Evolutionary conservation across 1,140 invertebrate genomes (phyloP).

Genomic region (Radopholus similis): DNA sequence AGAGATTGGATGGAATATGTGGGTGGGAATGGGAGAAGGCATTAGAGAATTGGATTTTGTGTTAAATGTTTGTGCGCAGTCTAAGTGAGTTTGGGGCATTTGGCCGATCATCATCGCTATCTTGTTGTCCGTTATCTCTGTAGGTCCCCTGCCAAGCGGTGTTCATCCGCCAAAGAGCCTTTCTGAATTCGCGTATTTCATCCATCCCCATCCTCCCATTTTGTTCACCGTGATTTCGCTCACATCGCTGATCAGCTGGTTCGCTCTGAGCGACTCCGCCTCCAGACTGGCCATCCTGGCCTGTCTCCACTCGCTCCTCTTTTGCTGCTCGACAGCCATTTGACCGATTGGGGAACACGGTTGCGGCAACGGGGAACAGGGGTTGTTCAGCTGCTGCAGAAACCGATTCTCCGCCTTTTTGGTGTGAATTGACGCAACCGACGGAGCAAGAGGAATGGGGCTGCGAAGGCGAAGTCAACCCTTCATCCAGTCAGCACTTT

Average conservation of each 20-base stretch:
- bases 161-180: no score
- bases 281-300: slow-evolving; percentile 33
- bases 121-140: no score
- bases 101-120: background rate
- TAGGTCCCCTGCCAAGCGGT: no score
- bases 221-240: slow-evolving; percentile 18
- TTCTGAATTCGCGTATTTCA: no score
- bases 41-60: no score
- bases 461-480: background rate
- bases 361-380: slow-evolving; percentile 1
- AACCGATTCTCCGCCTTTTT: slow-evolving; percentile 34
- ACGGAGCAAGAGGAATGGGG: background rate
- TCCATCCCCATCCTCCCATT: no score
- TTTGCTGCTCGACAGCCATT: slow-evolving; percentile 30
- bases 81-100: background rate
- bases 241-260: slow-evolving; percentile 33
- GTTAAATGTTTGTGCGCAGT: no score
- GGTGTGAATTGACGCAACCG: slow-evolving; percentile 20
- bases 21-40: no score
- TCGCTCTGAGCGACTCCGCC: slow-evolving; percentile 24
- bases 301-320: slow-evolving; percentile 36
- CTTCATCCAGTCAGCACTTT: slow-evolving; percentile 1
- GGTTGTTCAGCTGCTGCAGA: background rate
- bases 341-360: slow-evolving; percentile 23
- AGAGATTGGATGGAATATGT: no score